Evolutionary conservation across 2,888 invertebrate species (phyloP).

Genomic region (Pemphredon lugubris): DNA sequence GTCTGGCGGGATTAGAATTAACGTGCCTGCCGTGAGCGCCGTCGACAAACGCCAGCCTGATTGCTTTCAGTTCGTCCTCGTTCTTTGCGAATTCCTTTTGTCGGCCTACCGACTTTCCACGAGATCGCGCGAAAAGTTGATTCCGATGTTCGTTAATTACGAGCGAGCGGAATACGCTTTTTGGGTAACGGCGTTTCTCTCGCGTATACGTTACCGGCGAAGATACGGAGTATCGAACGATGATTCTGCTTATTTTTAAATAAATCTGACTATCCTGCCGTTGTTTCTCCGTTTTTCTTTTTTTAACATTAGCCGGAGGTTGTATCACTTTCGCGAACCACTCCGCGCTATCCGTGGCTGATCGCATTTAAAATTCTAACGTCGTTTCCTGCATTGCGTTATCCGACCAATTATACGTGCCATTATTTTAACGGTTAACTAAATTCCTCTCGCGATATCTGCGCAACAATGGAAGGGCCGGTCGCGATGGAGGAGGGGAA

Average conservation of each 20-base stretch:
- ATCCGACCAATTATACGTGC: slow-evolving; percentile 36
- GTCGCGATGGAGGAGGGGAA: not conserved
- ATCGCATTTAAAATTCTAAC: slow-evolving; percentile 47
- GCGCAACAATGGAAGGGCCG: too few species aligned
- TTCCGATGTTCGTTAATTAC: too few species aligned
- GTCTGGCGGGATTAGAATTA: slow-evolving; percentile 68
- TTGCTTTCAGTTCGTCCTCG: slow-evolving; percentile 21
- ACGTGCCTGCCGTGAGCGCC: slow-evolving; percentile 46
- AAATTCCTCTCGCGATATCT: too few species aligned
- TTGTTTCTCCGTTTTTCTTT: too few species aligned
- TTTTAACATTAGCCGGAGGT: too few species aligned
- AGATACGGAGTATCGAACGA: too few species aligned
- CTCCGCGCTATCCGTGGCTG: slow-evolving; percentile 26
- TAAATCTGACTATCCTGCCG: too few species aligned
- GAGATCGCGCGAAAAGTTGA: slow-evolving; percentile 23
- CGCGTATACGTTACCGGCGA: too few species aligned
- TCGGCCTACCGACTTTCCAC: not conserved
- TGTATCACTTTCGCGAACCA: too few species aligned
- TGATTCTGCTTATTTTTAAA: too few species aligned
- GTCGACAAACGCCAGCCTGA: slow-evolving; percentile 37
- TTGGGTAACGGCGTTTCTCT: too few species aligned
- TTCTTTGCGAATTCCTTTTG: not conserved
- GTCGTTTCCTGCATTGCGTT: slow-evolving; percentile 8
- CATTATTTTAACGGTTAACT: slow-evolving; percentile 21
- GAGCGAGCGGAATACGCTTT: too few species aligned